Percentiles rank a stretch among this genome's conserved stretches.
These are phyloP conservation scores for Hydropotes inermis DNA, from an alignment of 2,113 vertebrate species.

Conservation along the genomic window DNA sequence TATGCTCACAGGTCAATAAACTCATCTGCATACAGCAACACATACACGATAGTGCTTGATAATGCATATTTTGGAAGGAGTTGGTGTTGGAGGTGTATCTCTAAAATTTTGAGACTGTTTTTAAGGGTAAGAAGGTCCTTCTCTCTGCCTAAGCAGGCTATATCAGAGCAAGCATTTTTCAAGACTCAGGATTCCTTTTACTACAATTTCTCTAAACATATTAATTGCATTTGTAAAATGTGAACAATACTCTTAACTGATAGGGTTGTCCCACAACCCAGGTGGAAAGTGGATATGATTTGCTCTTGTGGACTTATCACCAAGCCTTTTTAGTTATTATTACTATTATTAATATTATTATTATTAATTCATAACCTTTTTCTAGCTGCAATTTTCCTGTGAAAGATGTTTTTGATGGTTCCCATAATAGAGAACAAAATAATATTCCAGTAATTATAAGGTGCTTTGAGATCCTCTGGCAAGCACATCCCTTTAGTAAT, in stretches of 20 bases:
- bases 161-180: neutral
- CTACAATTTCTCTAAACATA: neutral
- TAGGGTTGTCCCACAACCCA: neutral
- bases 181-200: neutral
- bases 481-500: neutral
- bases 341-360: conserved; percentile 14
- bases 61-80: accelerated
- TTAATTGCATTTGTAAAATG: neutral
- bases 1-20: too few relatives aligned
- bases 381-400: conserved; percentile 15
- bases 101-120: neutral
- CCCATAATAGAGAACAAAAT: conserved; percentile 40
- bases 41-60: accelerated
- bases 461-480: conserved; percentile 36
- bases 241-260: neutral
- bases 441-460: conserved; percentile 21
- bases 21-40: accelerated
- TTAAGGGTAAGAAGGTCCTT: accelerated
- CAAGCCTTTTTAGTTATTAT: neutral
- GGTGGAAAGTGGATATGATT: neutral
- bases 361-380: conserved; percentile 37
- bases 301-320: neutral
- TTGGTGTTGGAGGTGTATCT: accelerated
- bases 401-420: conserved; percentile 41
- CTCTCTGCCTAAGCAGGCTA: accelerated